A percentile compares a stretch with the other conserved stretches of the same genome.
Evolutionary conservation across 2,888 invertebrate species (phyloP).

Genomic region (Frankliniella fusca): DNA sequence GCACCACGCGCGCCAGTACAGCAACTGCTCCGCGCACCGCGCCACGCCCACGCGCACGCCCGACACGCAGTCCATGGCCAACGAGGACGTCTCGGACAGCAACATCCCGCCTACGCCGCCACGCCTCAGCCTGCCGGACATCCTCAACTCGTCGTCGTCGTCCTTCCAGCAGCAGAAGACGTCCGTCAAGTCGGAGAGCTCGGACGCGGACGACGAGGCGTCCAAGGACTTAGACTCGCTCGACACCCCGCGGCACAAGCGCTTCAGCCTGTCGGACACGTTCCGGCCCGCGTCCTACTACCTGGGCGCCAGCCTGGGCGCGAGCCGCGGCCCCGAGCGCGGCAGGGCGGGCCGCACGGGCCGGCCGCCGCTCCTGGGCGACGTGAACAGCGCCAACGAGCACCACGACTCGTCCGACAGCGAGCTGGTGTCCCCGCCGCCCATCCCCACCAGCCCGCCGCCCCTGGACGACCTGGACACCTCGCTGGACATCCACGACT

Average conservation of each 20-base stretch:
- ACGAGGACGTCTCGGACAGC: slow-evolving; percentile 40
- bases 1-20: background rate
- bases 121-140: slow-evolving; percentile 57
- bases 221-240: slow-evolving; percentile 68
- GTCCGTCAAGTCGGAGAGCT: slow-evolving; percentile 61
- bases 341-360: background rate
- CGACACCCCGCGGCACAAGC: slow-evolving; percentile 63
- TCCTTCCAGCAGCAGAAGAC: slow-evolving; percentile 39
- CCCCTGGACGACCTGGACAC: slow-evolving; percentile 68
- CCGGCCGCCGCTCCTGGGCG: slow-evolving; percentile 25
- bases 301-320: slow-evolving; percentile 58
- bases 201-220: slow-evolving; percentile 78
- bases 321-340: slow-evolving; percentile 37
- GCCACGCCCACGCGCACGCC: background rate
- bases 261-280: slow-evolving; percentile 82
- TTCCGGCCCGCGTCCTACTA: slow-evolving; percentile 87
- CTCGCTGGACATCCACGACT: slow-evolving; percentile 39
- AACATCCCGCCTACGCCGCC: slow-evolving; percentile 42
- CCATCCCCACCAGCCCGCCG: slow-evolving; percentile 70
- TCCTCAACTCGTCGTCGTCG: slow-evolving; percentile 51
- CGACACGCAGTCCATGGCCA: slow-evolving; percentile 30
- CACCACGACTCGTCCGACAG: slow-evolving; percentile 76
- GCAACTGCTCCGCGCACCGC: slow-evolving; percentile 28
- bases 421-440: slow-evolving; percentile 73
- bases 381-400: slow-evolving; percentile 46